phyloP scores from a whole-genome alignment of 2,797 vertebrate genomes.

The Myotis vivesi region DNA sequence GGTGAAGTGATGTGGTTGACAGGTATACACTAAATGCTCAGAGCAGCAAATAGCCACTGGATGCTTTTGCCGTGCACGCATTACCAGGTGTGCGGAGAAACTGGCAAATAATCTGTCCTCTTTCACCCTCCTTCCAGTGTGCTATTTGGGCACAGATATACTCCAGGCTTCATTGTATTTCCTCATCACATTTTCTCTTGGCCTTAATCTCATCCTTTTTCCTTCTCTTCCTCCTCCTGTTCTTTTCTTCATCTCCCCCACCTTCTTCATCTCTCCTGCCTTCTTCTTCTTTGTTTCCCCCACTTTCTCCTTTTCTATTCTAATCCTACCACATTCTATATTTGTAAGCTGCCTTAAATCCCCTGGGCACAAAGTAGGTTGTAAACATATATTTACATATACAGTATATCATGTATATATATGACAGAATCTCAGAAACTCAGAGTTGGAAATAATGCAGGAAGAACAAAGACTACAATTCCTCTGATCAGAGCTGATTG shows the following conservation, averaged over 20 bases:
- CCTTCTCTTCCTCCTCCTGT: neutral
- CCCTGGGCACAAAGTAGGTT: neutral
- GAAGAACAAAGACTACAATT: neutral
- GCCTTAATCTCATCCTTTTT: neutral
- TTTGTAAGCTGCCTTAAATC: neutral
- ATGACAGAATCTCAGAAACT: neutral
- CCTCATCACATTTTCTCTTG: neutral
- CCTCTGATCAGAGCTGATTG: neutral
- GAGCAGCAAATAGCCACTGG: neutral
- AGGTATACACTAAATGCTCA: neutral
- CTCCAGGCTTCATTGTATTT: neutral
- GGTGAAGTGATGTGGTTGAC: neutral
- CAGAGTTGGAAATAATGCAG: neutral
- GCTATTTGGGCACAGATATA: neutral
- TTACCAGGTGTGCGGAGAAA: neutral
- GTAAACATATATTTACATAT: neutral
- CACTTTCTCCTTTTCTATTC: neutral
- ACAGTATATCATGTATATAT: neutral
- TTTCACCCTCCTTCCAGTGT: neutral
- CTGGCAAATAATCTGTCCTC: neutral
- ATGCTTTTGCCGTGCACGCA: fast-evolving
- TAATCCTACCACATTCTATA: neutral
- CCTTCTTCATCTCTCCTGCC: neutral
- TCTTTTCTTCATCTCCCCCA: fast-evolving
- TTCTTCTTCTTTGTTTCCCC: neutral